Percentiles rank a stretch among this genome's conserved stretches.
Evolutionary conservation across 2,113 vertebrate genomes (phyloP).

Genomic region (Eidolon helvum): DNA sequence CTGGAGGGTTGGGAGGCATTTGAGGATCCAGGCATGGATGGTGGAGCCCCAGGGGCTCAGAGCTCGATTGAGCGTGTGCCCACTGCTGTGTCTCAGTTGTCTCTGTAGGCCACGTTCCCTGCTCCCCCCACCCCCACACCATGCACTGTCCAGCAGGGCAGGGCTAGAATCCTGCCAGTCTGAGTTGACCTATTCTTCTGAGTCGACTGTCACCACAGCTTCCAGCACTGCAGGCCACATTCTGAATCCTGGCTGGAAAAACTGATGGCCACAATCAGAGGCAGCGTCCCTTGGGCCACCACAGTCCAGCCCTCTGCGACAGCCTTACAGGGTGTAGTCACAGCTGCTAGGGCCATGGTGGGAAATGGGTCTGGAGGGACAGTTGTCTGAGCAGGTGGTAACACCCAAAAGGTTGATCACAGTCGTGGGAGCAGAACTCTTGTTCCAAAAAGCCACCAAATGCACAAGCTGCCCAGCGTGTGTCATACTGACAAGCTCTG

Average conservation of each 20-base stretch:
- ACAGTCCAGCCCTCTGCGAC: background rate
- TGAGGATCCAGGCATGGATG: background rate
- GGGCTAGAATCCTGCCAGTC: background rate
- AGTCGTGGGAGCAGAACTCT: background rate
- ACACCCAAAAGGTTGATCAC: background rate
- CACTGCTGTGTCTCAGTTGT: fast-evolving
- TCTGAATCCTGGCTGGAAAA: background rate
- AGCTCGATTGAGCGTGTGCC: no score
- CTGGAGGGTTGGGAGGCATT: background rate
- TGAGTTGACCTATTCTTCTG: background rate
- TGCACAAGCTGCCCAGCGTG: background rate
- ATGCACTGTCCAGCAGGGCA: fast-evolving
- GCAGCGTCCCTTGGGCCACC: background rate
- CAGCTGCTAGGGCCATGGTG: background rate
- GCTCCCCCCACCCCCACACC: background rate
- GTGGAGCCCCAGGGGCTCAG: background rate
- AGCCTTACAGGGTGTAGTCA: fast-evolving
- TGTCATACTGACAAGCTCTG: background rate
- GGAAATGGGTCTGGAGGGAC: fast-evolving
- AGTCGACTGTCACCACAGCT: background rate
- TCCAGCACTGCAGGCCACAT: background rate
- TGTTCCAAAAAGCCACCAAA: background rate
- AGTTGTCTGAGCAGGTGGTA: background rate
- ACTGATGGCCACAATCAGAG: fast-evolving
- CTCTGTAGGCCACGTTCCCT: background rate